Evolutionary conservation across 2,797 vertebrate genomes (phyloP), one percentile per base, ranked within the genome.

Genomic region (Cyprinodon diabolis): DNA sequence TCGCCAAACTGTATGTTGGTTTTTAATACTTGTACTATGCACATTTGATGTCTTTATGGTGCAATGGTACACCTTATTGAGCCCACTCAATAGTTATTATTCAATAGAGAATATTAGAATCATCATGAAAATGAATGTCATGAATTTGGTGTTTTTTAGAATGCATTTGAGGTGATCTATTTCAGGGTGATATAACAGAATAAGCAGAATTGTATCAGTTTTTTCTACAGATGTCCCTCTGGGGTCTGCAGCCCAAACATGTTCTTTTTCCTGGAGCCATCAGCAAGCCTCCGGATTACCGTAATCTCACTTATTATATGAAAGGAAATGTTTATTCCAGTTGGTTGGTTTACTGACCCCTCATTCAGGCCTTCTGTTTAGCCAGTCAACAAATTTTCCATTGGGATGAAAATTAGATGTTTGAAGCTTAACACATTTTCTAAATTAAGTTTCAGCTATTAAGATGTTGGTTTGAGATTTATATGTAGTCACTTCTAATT

Each of bases 21-120:
- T 88, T 90, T 86, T 86, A 86, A 86, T 77, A 92, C 78, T 79
- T 82, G 90, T 92, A 92, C 94, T 95, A 95, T 95, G 94, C 94
- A 95, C 91, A 92, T 71, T 75, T 87, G 84, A 87, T 85, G 78
- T 90, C 60, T 91, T 82, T 82, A 63, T 85, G 87, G 89, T 93
- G 90, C 90, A 87, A 67, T 77, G 74, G 76, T 86, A 80, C 86
- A 88, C 87, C 82, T 76, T 78, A 82, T 74, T 60, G 52, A 72
- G 65, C 69, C 68, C 69, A 56, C 66, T 74, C 66, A 62, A 37
- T 66, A 70, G 72, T 19, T 72, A 60, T 54, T 65, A 35, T 35
- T 19, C 1, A 14, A 35, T 23, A 58, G 55, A 47, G 19, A 25
- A 14, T 10, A 45, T 23, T 70, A 25, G 25, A 51, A 11, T 30